Base-by-base conservation (phyloP, 2,888 invertebrate genomes). In the Tupiocoris notatus region DNA sequence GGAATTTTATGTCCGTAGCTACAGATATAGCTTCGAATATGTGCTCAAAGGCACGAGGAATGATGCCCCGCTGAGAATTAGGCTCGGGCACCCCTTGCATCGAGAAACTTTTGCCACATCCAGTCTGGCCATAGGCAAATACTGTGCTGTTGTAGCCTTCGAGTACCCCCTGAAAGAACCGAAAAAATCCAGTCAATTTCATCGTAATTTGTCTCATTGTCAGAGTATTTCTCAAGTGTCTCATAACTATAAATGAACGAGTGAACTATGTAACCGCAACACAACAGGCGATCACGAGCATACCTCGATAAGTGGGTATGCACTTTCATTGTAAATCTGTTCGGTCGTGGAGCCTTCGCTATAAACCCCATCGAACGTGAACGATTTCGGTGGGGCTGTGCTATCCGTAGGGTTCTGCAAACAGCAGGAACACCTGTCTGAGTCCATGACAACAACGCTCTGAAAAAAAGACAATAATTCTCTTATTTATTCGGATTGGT, bases 121-220 rank as follows among this genome's bases (percentile, higher is more conserved):
- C 95, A 0, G 95, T 95, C 85, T 95, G 95, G 0, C 95, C 95
- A 83, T 96, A 96, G 0, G 95, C 95, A 84, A 96, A 95, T 71
- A 96, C 93, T 0, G 95, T 95, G 18, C 93, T 93, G 85, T 95
- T 96, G 86, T 95, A 95, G 0, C 95, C 95, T 82, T 95, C 95
- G 75, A 95, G 87, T 0, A 94, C 93, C 78, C 93, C 93, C 88
- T 91, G 84, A 17, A 82, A 75, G 1, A 54, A n/a, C 17, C 2
- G 54, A 66, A 3, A 24, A 24, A n/a, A n/a, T n/a, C n/a, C n/a
- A 54, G 12, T 54, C 54, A 9, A 9, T 54, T 12, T 54, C 54
- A 54, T 54, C n/a, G n/a, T n/a, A n/a, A n/a, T n/a, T n/a, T n/a
- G n/a, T n/a, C n/a, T n/a, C n/a, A n/a, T n/a, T n/a, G n/a, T n/a